Evolutionary conservation across 1,140 invertebrate species (phyloP).

Genomic region (Euura saliciscinereae): DNA sequence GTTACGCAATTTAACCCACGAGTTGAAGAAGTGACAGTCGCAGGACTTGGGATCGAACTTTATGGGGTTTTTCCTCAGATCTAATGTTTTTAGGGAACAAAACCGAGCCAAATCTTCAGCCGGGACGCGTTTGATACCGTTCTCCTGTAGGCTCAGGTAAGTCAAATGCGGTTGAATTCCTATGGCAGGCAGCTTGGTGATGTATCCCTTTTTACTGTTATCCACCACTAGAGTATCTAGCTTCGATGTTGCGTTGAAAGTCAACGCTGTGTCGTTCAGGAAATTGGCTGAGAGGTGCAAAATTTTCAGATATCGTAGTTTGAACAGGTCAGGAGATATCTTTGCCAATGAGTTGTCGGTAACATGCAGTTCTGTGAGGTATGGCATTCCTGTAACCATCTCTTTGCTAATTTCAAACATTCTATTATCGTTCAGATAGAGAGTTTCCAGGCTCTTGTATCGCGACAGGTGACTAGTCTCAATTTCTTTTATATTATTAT

Average conservation of each 20-base stretch:
- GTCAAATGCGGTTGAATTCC: constrained; percentile 34
- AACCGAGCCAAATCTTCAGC: constrained; percentile 47
- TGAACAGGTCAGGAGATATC: constrained; percentile 27
- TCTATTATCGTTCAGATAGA: too few relatives aligned
- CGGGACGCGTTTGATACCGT: constrained; percentile 42
- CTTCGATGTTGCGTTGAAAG: constrained; percentile 27
- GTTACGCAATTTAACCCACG: constrained; percentile 35
- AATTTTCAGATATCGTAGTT: constrained; percentile 38
- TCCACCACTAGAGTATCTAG: too few relatives aligned
- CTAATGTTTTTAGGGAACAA: constrained; percentile 42
- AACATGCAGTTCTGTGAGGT: too few relatives aligned
- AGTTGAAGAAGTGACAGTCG: constrained; percentile 41
- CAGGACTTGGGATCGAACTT: constrained; percentile 35
- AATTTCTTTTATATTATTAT: too few relatives aligned
- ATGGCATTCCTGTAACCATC: too few relatives aligned
- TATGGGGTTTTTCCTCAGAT: constrained; percentile 41
- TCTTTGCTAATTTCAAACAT: too few relatives aligned
- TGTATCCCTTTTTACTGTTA: too few relatives aligned
- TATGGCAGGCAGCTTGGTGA: constrained; percentile 36
- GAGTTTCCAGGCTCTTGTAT: too few relatives aligned
- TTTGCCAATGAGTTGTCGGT: too few relatives aligned
- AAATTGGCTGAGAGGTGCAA: constrained; percentile 41
- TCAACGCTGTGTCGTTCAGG: constrained; percentile 37
- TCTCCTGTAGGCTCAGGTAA: constrained; percentile 50
- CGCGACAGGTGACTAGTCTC: too few relatives aligned